A percentile compares a stretch with the other conserved stretches of the same genome.
phyloP scores from a whole-genome alignment of 2,113 vertebrate genomes.

The Protobothrops mucrosquamatus region DNA sequence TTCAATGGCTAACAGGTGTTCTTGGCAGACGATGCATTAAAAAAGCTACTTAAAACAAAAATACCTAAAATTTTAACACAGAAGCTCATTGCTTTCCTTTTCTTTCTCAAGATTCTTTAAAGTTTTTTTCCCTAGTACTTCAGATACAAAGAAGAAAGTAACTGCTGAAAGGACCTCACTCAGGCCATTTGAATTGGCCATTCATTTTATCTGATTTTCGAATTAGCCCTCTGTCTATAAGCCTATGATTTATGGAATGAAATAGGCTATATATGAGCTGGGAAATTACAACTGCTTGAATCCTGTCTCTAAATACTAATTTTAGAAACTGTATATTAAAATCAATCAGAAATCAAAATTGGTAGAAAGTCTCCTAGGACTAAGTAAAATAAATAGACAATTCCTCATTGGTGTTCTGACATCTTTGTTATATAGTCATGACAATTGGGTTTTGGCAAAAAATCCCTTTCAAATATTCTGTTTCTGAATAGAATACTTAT shows the following conservation, averaged over 20 bases:
- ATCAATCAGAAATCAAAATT: background rate
- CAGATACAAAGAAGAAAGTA: constrained; percentile 65
- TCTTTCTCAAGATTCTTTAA: constrained; percentile 54
- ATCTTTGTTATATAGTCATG: background rate
- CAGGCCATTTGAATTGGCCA: constrained; percentile 32
- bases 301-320: background rate
- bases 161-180: constrained; percentile 50
- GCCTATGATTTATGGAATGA: background rate
- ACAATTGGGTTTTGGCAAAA: background rate
- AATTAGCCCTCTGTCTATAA: constrained; percentile 13
- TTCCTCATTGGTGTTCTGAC: background rate
- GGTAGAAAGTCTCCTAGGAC: background rate
- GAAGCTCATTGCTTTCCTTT: constrained; percentile 51
- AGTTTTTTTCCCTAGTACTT: constrained; percentile 67
- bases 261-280: constrained; percentile 40
- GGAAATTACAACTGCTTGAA: constrained; percentile 16
- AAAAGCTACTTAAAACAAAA: constrained; percentile 68
- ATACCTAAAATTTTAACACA: constrained; percentile 67
- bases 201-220: constrained; percentile 9
- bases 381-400: background rate
- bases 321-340: background rate
- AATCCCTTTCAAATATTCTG: background rate
- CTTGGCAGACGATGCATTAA: constrained; percentile 60
- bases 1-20: constrained; percentile 74
- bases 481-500: background rate